Evolutionary conservation across 2,888 invertebrate genomes (phyloP), one percentile per base, ranked within the genome.

Genomic region (Coleophora flavipennella): DNA sequence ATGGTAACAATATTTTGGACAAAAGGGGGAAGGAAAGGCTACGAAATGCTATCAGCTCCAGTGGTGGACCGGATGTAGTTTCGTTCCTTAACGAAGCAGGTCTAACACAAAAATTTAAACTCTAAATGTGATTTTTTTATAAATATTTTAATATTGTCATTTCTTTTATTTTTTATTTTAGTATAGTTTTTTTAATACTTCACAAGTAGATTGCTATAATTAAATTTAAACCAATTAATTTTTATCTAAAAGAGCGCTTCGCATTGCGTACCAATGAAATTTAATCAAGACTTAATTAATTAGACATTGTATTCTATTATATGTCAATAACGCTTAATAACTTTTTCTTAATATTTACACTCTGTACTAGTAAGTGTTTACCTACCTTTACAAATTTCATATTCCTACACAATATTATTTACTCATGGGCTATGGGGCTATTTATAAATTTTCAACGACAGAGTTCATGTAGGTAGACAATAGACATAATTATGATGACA

Each of bases 101-200:
- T 62, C 75, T 79, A 77, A 72, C 70, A 75, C 67, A 65, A 67
- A 69, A 67, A 77, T 62, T 63, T 78, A 77, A 74, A 20, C 43
- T 63, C 77, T 77, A 77, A 71, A 68, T 63, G 71, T 68, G 64
- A 65, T 70, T 67, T 74, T 77, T 74, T 76, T 79, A 20, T 20
- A 74, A 59, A 66, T 70, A 76, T 74, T 65, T 75, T 78, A 83
- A 81, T 84, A 84, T 84, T 84, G 83, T 84, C 83, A 81, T 79
- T 75, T 42, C 37, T 53, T 61, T 60, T 34, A 42, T 53, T 49
- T 53, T 49, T 76, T 75, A 70, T 70, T 74, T 73, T 68, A 73
- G 68, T 72, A 67, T 28, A 36, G 13, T 69, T 55, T 70, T 55
- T 70, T 77, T 74, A 61, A 62, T 70, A 76, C 64, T 70, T 76